These are phyloP conservation scores for Premnoplex brunnescens DNA, from an alignment of 2,797 vertebrate genomes.

Conservation along the genomic window DNA sequence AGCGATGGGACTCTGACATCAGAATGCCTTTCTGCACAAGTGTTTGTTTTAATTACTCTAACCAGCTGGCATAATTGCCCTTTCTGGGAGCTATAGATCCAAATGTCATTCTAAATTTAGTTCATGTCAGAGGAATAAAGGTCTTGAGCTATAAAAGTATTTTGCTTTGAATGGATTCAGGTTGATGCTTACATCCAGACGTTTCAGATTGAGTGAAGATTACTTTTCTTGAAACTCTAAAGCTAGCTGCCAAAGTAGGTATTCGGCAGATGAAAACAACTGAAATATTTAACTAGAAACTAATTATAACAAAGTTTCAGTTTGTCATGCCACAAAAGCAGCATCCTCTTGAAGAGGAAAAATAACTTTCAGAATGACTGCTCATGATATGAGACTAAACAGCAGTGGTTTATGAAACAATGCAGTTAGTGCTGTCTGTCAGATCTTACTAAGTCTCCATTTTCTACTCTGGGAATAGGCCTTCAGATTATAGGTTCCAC, in stretches of 20 bases:
- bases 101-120: slow-evolving; percentile 75
- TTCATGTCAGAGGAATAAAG: slow-evolving; percentile 57
- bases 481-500: neutral
- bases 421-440: neutral
- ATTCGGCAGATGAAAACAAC: neutral
- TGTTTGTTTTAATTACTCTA: slow-evolving; percentile 76
- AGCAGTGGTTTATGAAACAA: neutral
- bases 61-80: slow-evolving; percentile 70
- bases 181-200: slow-evolving; percentile 16
- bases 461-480: neutral
- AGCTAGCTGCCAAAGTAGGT: neutral
- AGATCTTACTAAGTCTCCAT: neutral
- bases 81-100: slow-evolving; percentile 68
- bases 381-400: neutral
- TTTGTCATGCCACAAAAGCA: neutral
- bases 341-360: neutral
- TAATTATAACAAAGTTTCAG: neutral
- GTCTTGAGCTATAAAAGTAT: slow-evolving; percentile 66
- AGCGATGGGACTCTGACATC: slow-evolving; percentile 48
- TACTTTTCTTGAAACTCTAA: slow-evolving; percentile 1
- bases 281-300: slow-evolving; percentile 10
- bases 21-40: slow-evolving; percentile 46
- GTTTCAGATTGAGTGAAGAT: neutral
- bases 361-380: neutral
- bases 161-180: slow-evolving; percentile 50